These are phyloP conservation scores for Lonchura striata DNA, from an alignment of 2,113 vertebrate genomes.

Conservation along the genomic window DNA sequence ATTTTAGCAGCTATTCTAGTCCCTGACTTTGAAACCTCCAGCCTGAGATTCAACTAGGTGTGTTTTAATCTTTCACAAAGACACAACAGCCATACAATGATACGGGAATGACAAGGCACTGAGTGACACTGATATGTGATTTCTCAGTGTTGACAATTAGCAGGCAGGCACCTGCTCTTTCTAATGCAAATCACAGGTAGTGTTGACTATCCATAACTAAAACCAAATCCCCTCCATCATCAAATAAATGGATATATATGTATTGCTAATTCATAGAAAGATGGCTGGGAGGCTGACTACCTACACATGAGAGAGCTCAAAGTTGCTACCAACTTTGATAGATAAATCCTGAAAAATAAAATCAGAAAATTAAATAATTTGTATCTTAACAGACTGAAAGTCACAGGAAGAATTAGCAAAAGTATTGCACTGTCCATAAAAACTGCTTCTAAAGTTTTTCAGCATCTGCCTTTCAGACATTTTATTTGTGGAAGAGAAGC, in stretches of 20 bases:
- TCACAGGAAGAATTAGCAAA: neutral
- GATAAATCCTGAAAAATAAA: neutral
- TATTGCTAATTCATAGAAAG: neutral
- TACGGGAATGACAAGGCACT: slow-evolving; percentile 25
- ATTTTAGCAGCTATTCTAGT: neutral
- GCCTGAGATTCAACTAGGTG: neutral
- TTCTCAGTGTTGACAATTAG: slow-evolving; percentile 47
- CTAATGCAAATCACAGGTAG: slow-evolving; percentile 4
- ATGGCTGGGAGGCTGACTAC: neutral
- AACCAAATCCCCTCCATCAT: neutral
- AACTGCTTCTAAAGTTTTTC: neutral
- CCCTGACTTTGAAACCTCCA: neutral
- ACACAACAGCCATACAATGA: neutral
- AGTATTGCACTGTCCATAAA: neutral
- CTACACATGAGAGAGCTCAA: neutral
- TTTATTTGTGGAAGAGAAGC: neutral
- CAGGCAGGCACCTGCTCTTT: slow-evolving; percentile 53
- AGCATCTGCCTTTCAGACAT: neutral
- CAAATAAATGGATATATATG: neutral
- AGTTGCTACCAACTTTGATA: neutral
- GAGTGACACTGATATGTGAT: slow-evolving; percentile 46
- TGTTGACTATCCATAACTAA: neutral
- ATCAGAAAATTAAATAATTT: neutral
- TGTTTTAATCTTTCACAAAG: neutral
- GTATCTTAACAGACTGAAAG: neutral